Evolutionary conservation across 2,888 invertebrate genomes (phyloP), one percentile per base, ranked within the genome.

Genomic region (Ypsolopha sequella): DNA sequence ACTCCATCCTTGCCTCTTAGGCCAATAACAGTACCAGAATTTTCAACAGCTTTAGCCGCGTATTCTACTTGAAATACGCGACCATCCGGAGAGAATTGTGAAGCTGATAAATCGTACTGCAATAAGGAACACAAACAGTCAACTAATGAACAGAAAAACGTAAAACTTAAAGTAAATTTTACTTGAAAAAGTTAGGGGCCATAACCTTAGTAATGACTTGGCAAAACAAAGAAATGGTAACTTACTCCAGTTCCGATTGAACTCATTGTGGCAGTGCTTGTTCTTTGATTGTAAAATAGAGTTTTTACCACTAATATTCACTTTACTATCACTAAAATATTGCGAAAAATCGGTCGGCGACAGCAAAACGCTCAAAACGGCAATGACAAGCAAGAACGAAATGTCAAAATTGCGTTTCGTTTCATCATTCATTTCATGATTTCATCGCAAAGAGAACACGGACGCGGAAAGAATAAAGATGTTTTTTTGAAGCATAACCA

Each of bases 41-140:
- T 96, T 85, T 99, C 99, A 1, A 99, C 99, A 6, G 99, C 99
- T 86, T 99, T 99, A 52, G 95, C 95, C 4, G 99, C 99, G 87
- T 99, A 99, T 88, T 99, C 99, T 1, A 99, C 97, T 91, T 99
- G 99, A 80, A 99, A 99, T 38, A 99, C 99, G 63, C 99, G 89
- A 8, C 99, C 99, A 76, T 99, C 99, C 2, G 99, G 99, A 2
- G 99, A 99, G 86, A 99, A 99, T 89, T 99, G 99, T 43, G 99
- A 98, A n/a, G 99, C 99, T 54, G 99, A 99, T 66, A 99, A 89
- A 91, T 99, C 99, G 76, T 99, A 99, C 97, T 98, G 80, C 51
- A 89, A 89, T 54, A 57, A 57, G 54, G 61, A 63, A 43, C 61
- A 59, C 50, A 60, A 64, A 66, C 50, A 35, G 53, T 52, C 51